phyloP scores from a whole-genome alignment of 2,888 invertebrate genomes.

The Limulus polyphemus region DNA sequence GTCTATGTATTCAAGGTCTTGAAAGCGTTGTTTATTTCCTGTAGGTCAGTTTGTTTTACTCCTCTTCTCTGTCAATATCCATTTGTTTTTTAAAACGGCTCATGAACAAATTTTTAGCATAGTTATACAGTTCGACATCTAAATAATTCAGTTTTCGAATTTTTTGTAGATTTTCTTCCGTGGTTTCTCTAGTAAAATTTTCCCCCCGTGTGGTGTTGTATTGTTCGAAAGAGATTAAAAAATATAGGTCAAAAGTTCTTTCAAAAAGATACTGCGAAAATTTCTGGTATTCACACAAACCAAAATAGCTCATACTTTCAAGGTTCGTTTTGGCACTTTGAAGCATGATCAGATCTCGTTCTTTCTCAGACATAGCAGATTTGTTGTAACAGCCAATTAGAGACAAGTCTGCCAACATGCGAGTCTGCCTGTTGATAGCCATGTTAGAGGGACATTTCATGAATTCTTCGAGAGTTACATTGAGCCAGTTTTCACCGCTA shows the following conservation, averaged over 20 bases:
- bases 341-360: slow-evolving; percentile 72
- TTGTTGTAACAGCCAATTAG: slow-evolving; percentile 86
- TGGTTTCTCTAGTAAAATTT: slow-evolving; percentile 57
- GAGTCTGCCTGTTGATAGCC: slow-evolving; percentile 88
- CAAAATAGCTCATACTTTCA: slow-evolving; percentile 91
- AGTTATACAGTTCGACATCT: slow-evolving; percentile 84
- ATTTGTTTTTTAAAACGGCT: too few relatives aligned
- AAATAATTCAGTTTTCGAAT: slow-evolving; percentile 70
- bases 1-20: too few relatives aligned
- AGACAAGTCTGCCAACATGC: slow-evolving; percentile 93
- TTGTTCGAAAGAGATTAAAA: slow-evolving; percentile 72
- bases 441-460: slow-evolving; percentile 82
- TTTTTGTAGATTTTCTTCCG: slow-evolving; percentile 56
- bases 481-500: slow-evolving; percentile 63
- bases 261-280: slow-evolving; percentile 74
- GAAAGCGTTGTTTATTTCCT: too few relatives aligned
- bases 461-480: slow-evolving; percentile 81
- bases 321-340: slow-evolving; percentile 92
- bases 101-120: slow-evolving; percentile 70
- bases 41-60: too few relatives aligned
- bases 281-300: slow-evolving; percentile 79
- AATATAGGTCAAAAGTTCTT: slow-evolving; percentile 79
- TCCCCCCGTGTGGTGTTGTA: slow-evolving; percentile 65
- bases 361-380: slow-evolving; percentile 45
- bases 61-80: too few relatives aligned